These are phyloP conservation scores for Callospermophilus lateralis DNA, from an alignment of 2,113 vertebrate genomes.

Conservation along the genomic window DNA sequence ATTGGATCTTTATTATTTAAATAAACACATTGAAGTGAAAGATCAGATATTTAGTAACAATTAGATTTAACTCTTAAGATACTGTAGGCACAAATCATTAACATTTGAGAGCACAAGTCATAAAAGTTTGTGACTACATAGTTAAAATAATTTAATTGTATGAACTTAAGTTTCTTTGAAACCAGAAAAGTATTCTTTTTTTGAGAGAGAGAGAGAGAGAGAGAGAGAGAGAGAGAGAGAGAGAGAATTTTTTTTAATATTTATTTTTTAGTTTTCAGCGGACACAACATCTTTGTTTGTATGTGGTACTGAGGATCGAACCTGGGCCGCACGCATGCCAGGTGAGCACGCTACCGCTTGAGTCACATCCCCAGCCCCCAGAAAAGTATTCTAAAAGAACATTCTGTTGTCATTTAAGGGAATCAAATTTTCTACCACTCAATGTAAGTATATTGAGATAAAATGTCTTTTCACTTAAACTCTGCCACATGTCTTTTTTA, in stretches of 20 bases:
- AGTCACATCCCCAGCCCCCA: too few species aligned
- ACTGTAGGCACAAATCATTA: background rate
- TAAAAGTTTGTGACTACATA: background rate
- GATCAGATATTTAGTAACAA: background rate
- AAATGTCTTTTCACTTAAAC: background rate
- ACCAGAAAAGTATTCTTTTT: too few species aligned
- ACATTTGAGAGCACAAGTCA: background rate
- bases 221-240: too few species aligned
- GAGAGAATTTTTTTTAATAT: too few species aligned
- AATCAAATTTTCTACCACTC: background rate
- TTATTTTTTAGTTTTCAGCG: too few species aligned
- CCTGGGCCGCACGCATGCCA: too few species aligned
- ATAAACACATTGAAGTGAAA: background rate
- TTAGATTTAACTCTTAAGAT: background rate
- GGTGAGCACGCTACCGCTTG: too few species aligned
- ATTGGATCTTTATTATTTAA: background rate
- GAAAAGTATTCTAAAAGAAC: background rate
- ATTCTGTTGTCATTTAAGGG: background rate
- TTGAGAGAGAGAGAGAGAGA: too few species aligned
- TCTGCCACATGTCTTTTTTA: background rate
- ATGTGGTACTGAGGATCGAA: too few species aligned
- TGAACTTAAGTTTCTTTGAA: background rate
- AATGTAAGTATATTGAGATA: background rate
- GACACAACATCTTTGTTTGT: too few species aligned
- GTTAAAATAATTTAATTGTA: background rate